Base-by-base conservation (phyloP, 2,797 vertebrate species). In the Melanotaenia maccullochi region DNA sequence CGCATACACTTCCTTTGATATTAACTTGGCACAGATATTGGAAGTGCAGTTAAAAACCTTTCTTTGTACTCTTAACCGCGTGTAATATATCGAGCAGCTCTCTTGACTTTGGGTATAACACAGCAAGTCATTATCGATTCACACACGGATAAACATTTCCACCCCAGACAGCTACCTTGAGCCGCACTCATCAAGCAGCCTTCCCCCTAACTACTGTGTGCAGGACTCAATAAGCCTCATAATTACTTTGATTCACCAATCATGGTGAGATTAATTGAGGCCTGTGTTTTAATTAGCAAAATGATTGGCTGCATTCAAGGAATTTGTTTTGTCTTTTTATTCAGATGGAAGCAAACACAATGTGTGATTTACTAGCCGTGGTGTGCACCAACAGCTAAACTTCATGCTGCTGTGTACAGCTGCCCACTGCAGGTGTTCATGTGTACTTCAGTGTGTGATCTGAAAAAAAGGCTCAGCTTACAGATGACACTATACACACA, bases 181-280 rank as follows among this genome's bases (percentile, higher is more conserved):
- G 87, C 85, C 74, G 74, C 86, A 72, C 84, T 92, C 92, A 83
- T 93, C 87, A 89, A 77, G 84, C 78, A 81, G 68, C 78, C 81
- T 81, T 75, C 75, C 76, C 78, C 68, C 84, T 83, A 84, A 87
- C 87, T 78, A 74, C 84, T 76, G 84, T 85, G 87, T 68, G 83
- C 78, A 74, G 78, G 74, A 86, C 88, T 91, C 89, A 87, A 72
- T 87, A 91, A 85, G 85, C 84, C 90, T 89, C 84, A 87, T 91
- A 92, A 93, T 93, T 91, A 87, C 88, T 87, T 90, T 91, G 88
- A 91, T 89, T 89, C 80, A 59, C 88, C 90, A 87, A 89, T 90
- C 87, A 84, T 60, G 62, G 72, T 4, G 70, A 89, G 87, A 92
- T 92, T 90, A 89, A 87, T 91, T 88, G 81, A 82, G 67, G 76